phyloP scores from a whole-genome alignment of 2,888 invertebrate genomes.

The Isotomurus palustris region DNA sequence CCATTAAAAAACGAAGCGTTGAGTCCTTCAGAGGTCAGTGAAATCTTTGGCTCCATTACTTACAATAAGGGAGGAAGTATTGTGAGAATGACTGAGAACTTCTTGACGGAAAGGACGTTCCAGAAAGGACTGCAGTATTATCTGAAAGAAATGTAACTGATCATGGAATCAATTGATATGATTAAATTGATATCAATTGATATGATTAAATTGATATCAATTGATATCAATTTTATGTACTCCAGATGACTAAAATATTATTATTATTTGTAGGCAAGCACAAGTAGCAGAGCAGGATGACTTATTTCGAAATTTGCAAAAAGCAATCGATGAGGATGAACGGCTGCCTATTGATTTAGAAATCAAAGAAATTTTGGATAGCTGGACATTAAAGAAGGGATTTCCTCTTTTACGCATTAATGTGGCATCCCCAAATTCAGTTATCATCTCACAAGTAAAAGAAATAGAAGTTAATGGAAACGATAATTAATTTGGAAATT shows the following conservation, averaged over 20 bases:
- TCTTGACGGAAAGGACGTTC: constrained; percentile 23
- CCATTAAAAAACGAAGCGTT: constrained; percentile 50
- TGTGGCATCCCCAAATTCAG: background rate
- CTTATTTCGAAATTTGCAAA: background rate
- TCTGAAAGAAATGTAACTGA: constrained; percentile 24
- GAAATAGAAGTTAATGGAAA: too few species aligned
- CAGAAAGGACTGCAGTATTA: constrained; percentile 26
- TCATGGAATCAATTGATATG: too few species aligned
- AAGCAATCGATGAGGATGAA: background rate
- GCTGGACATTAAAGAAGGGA: background rate
- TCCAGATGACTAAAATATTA: too few species aligned
- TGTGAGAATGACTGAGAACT: constrained; percentile 35
- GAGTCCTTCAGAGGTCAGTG: constrained; percentile 31
- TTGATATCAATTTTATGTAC: too few species aligned
- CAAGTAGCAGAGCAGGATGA: background rate
- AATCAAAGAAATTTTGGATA: background rate
- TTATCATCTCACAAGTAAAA: background rate
- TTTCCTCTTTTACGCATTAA: background rate
- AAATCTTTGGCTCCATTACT: constrained; percentile 47
- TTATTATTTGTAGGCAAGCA: background rate
- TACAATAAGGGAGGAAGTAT: constrained; percentile 33
- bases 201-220: too few species aligned
- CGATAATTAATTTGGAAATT: too few species aligned
- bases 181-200: too few species aligned
- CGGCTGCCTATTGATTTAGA: background rate